Conservation (phyloP, 2,888 invertebrate species). For the Troglohyphantes excavatus region DNA sequence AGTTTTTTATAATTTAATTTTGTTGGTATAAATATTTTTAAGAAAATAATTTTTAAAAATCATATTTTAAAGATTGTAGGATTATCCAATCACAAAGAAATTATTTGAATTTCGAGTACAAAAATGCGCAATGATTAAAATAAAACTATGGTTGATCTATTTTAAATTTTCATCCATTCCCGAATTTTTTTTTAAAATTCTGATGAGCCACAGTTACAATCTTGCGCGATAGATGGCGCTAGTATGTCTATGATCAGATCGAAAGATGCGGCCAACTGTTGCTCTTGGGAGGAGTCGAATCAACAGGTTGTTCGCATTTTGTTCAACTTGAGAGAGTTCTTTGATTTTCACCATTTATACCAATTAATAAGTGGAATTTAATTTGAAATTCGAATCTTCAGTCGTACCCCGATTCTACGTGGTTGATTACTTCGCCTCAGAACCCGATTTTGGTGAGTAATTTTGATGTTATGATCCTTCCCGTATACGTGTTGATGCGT, state of each 20-base stretch:
- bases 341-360: conserved; percentile 54
- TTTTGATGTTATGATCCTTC: neutral
- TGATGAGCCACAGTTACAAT: neutral
- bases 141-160: no score
- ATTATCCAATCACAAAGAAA: no score
- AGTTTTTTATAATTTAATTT: no score
- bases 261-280: conserved; percentile 71
- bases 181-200: no score
- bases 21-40: no score
- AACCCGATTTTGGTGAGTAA: conserved; percentile 13
- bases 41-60: no score
- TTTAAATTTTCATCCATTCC: no score
- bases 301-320: conserved; percentile 78
- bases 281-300: conserved; percentile 77
- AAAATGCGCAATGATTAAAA: no score
- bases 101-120: no score
- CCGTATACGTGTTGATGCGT: neutral
- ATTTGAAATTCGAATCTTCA: neutral
- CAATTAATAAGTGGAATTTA: conserved; percentile 59
- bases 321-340: conserved; percentile 67
- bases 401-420: neutral
- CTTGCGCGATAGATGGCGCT: conserved; percentile 57
- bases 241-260: conserved; percentile 38
- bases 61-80: no score
- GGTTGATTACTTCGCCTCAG: neutral